Evolutionary conservation across 2,797 vertebrate genomes (phyloP), one percentile per base, ranked within the genome.

Genomic region (Liasis olivaceus): DNA sequence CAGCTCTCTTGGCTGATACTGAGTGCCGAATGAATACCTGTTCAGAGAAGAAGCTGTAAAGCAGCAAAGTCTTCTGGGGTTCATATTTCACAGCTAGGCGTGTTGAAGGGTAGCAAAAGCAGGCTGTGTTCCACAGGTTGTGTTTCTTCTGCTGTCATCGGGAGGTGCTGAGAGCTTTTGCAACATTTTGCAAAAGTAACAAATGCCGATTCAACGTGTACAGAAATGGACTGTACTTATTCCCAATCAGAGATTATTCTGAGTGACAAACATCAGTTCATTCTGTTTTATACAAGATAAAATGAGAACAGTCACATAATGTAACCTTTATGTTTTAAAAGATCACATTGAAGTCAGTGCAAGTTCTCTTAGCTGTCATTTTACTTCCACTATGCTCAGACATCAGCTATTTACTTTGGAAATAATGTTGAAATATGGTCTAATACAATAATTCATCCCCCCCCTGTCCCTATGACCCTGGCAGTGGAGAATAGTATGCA

Each of bases 11-110:
- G 93, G 95, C 36, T 58, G 95, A 89, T 20, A 8, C 0, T 69
- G 91, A 95, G 92, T 84, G 88, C 93, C 26, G 60, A 94, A 51
- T 85, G 42, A 20, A 93, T 94, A 90, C 51, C 0, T 22, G 81
- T 26, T 89, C 84, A 81, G 92, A 88, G 91, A 94, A 93, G 94
- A 96, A 20, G 91, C 87, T 64, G 62, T 1, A 2, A 22, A 85
- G 89, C 90, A 77, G 90, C 89, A 24, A 24, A 47, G 60, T 94
- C 96, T 96, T 94, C 69, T 31, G 92, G 93, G 93, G 36, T 93
- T 97, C 91, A 58, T 87, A 95, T 96, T 97, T 97, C 96, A 94
- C 90, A 95, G 94, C 94, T 94, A 59, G 92, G 96, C 4, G n/a
- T 88, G 92, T 95, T 94, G 90, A 63, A 94, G 93, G 89, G n/a